Base-by-base conservation (phyloP, 2,888 invertebrate genomes). In the Sarcophaga caerulescens region DNA sequence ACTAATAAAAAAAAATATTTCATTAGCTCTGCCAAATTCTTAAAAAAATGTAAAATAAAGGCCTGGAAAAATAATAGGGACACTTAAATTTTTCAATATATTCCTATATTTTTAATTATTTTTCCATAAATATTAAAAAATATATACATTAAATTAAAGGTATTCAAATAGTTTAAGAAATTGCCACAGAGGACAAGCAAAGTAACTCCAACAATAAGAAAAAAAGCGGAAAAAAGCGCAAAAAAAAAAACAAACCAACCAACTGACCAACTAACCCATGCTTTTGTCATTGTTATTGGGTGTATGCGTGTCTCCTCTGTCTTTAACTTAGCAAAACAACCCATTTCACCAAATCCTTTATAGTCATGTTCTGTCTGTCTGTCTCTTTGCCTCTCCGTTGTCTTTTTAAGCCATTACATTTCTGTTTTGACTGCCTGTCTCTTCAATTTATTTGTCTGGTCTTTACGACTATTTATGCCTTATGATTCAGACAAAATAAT, bases 261-360 rank as follows among this genome's bases (percentile, higher is more conserved):
- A 83, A 80, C 83, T 85, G 85, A 85, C 85, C 85, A 83, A 85
- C 73, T 85, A 83, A 85, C 85, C 85, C 69, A 65, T 68, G 76
- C 60, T 80, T 45, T 73, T 74, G 68, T 60, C 71, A 59, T 71
- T 60, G n/a, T 81, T 81, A 45, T 75, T 66, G 59, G 57, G 17
- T 17, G 35, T 77, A 52, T 52, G 4, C 17, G 4, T 12, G 21
- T 62, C 21, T 45, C 60, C 63, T 76, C 65, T 59, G 70, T 65
- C 65, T 70, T 70, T 70, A 77, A 82, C 75, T 76, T 59, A 82
- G 76, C 35, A 76, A 71, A 60, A 23, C 65, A 25, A 66, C 65
- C 65, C 70, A 70, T 70, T 70, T 71, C 59, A 59, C 71, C 25
- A 70, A 76, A 63, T 47, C 70, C 65, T 60, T 19, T 44, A 62